Evolutionary conservation across 2,888 invertebrate genomes (phyloP).

Genomic region (Augiades crinisus): DNA sequence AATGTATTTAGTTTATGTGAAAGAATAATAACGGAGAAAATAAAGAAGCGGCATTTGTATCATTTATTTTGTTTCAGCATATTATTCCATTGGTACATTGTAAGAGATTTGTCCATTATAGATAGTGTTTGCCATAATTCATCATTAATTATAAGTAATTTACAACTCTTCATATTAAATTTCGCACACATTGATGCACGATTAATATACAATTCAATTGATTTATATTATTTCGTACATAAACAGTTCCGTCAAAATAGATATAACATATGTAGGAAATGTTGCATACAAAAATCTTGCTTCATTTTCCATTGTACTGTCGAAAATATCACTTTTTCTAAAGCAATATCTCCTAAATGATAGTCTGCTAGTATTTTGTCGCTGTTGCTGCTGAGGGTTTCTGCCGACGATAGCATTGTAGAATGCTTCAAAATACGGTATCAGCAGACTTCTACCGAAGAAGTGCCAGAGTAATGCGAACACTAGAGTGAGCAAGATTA

Average conservation of each 20-base stretch:
- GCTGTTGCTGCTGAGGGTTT: not conserved
- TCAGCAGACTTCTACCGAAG: slow-evolving; percentile 48
- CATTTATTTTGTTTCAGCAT: slow-evolving; percentile 77
- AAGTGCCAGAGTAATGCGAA: slow-evolving; percentile 52
- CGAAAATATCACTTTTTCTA: slow-evolving; percentile 66
- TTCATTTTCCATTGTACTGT: slow-evolving; percentile 41
- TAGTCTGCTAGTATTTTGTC: slow-evolving; percentile 36
- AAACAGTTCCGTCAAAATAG: slow-evolving; percentile 28
- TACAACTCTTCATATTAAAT: slow-evolving; percentile 75
- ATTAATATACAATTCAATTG: slow-evolving; percentile 70
- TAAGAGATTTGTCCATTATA: slow-evolving; percentile 69
- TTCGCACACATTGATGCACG: slow-evolving; percentile 73
- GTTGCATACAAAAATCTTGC: slow-evolving; percentile 14
- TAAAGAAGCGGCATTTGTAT: slow-evolving; percentile 81
- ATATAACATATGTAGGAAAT: slow-evolving; percentile 23
- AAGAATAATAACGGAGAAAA: slow-evolving; percentile 57
- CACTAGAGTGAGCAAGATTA: slow-evolving; percentile 49
- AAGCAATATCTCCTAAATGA: slow-evolving; percentile 65
- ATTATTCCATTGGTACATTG: slow-evolving; percentile 77
- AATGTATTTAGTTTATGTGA: no score
- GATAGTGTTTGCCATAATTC: slow-evolving; percentile 64
- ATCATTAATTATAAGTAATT: slow-evolving; percentile 67
- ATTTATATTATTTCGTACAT: slow-evolving; percentile 46
- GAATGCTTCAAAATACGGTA: slow-evolving; percentile 50
- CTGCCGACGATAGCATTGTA: slow-evolving; percentile 39